These are phyloP conservation scores for Hylyphantes graminicola DNA, from an alignment of 1,140 invertebrate genomes.

Conservation along the genomic window DNA sequence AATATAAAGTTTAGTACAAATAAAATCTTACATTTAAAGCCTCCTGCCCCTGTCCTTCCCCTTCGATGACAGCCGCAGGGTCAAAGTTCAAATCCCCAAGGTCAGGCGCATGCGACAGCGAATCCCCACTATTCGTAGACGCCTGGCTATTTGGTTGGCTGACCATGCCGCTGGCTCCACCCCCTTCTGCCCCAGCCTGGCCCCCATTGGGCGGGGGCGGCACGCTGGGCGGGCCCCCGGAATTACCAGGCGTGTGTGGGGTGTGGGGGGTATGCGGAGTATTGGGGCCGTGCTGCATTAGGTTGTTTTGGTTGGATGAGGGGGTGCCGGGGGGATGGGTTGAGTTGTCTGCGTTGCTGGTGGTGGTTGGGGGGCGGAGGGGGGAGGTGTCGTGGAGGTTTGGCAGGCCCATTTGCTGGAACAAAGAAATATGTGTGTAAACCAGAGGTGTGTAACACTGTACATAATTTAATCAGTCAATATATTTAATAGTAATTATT, in stretches of 20 bases:
- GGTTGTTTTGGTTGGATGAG: slow-evolving; percentile 52
- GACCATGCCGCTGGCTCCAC: slow-evolving; percentile 27
- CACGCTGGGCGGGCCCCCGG: slow-evolving; percentile 78
- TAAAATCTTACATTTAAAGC: slow-evolving; percentile 89
- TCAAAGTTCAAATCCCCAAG: slow-evolving; percentile 93
- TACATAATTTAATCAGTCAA: too few species aligned
- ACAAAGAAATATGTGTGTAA: too few species aligned
- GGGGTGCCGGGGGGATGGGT: slow-evolving; percentile 34
- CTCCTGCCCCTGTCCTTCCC: slow-evolving; percentile 86
- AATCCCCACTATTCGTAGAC: slow-evolving; percentile 33
- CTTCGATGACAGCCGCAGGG: slow-evolving; percentile 88
- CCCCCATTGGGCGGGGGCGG: slow-evolving; percentile 67
- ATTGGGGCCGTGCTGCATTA: slow-evolving; percentile 71
- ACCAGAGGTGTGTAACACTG: too few species aligned
- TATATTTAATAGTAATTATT: too few species aligned
- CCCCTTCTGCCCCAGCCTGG: slow-evolving; percentile 55
- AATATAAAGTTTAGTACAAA: too few species aligned
- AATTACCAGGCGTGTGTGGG: slow-evolving; percentile 72
- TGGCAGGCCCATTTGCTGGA: slow-evolving; percentile 53
- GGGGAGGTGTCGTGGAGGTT: slow-evolving; percentile 53
- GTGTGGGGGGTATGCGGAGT: slow-evolving; percentile 89
- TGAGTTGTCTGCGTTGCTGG: slow-evolving; percentile 12
- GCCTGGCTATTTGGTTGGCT: slow-evolving; percentile 54
- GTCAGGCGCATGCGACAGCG: slow-evolving; percentile 68
- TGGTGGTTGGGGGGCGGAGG: slow-evolving; percentile 28